Evolutionary conservation across 1,140 invertebrate species (phyloP).

Genomic region (Megalonaias nervosa): DNA sequence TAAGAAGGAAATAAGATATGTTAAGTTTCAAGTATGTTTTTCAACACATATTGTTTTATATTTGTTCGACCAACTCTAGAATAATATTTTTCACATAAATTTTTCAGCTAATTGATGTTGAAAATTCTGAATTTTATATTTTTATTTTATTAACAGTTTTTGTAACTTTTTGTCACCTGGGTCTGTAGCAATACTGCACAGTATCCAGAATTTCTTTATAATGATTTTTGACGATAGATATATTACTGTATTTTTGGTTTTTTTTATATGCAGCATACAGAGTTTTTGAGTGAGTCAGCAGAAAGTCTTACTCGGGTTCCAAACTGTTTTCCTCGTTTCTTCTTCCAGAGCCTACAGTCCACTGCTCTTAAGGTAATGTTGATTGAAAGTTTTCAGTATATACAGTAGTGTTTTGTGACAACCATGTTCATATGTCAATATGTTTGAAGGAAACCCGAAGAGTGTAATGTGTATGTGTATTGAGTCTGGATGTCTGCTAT

Average conservation of each 20-base stretch:
- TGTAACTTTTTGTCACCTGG: not conserved
- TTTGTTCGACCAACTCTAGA: not conserved
- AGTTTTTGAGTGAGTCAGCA: conserved; percentile 79
- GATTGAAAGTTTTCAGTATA: not conserved
- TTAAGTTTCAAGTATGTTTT: too few species aligned
- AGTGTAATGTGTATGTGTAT: too few species aligned
- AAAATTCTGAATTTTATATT: not conserved
- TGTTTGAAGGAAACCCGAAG: too few species aligned
- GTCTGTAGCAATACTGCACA: not conserved
- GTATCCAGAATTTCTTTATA: not conserved
- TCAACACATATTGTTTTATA: too few species aligned
- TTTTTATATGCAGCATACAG: conserved; percentile 77
- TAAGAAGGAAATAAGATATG: too few species aligned
- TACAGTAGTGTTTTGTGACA: not conserved
- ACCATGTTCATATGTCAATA: too few species aligned
- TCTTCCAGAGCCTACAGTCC: conserved; percentile 89
- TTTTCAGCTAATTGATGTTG: not conserved
- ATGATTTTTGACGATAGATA: not conserved
- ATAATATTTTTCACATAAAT: not conserved
- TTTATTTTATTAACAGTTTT: not conserved
- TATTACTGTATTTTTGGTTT: not conserved
- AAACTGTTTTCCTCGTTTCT: conserved; percentile 85
- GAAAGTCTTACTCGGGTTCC: conserved; percentile 79
- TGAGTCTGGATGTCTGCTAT: too few species aligned
- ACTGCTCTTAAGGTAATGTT: conserved; percentile 79